A percentile compares a stretch with the other conserved stretches of the same genome.
Conservation (phyloP, 2,797 vertebrate species). For the Chrysocyon brachyurus region DNA sequence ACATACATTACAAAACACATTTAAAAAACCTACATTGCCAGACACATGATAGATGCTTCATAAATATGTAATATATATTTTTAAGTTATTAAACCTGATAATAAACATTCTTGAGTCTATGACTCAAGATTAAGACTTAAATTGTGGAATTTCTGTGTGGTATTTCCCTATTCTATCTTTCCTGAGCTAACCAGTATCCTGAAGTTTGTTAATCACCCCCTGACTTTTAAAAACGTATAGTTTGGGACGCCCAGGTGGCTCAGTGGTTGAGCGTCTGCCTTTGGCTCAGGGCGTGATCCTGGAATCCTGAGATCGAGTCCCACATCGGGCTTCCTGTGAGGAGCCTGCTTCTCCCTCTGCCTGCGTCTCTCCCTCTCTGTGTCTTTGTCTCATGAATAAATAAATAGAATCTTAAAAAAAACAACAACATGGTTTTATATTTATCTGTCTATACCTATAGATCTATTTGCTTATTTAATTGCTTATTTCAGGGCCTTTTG, state of each 20-base stretch:
- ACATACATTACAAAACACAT: not conserved
- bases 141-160: not conserved
- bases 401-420: too few relatives aligned
- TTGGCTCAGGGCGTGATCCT: too few relatives aligned
- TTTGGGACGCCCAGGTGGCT: too few relatives aligned
- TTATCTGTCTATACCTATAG: not conserved
- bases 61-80: not conserved
- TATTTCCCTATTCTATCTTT: not conserved
- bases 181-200: not conserved
- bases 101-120: not conserved
- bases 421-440: not conserved
- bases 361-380: too few relatives aligned
- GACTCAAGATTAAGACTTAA: not conserved
- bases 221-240: not conserved
- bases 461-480: not conserved
- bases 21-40: not conserved
- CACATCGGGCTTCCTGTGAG: too few relatives aligned
- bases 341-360: too few relatives aligned
- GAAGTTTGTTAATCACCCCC: not conserved
- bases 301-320: too few relatives aligned
- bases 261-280: too few relatives aligned
- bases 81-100: not conserved
- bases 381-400: too few relatives aligned
- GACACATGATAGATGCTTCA: not conserved
- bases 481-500: conserved; percentile 30